Base-by-base conservation (phyloP, 92 coral and sea anemone species). In the Galaxea fascicularis region DNA sequence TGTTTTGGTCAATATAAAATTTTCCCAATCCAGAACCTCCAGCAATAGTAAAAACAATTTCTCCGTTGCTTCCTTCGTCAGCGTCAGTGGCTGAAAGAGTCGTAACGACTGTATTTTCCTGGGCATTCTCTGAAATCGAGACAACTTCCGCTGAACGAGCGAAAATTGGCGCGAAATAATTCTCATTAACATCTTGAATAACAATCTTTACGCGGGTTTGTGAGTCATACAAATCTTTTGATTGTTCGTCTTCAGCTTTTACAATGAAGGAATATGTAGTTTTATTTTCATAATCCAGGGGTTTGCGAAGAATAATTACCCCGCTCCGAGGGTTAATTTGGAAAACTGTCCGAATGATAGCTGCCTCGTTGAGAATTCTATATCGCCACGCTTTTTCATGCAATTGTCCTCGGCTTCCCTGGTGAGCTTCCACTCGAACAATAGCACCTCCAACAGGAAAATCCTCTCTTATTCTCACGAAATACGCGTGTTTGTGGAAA, bases 401-500 rank as follows among this genome's bases (percentile, higher is more conserved):
- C 56, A 70, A 78, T 11, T 58, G 89, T 35, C 66, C 82, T 25
- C 67, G 73, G 65, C 77, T 82, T 84, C 86, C 86, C 76, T 72
- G 83, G 63, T 44, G 86, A 22, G 93, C 93, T 45, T 85, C 75
- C 25, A 93, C 93, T 49, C 90, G 94, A 27, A 92, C 88, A 85
- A 94, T 60, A 9, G 90, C 94, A 21, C 95, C 92, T 14, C 92
- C 92, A 30, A 93, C 87, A 11, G 99, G 98, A 80, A 96, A 85
- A 87, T 96, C 99, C 73, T 96, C 97, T 46, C 98, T 89, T 17
- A 96, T 90, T 86, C 95, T 89, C 60, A 91, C 97, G 54, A 90
- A 94, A 81, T 92, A 94, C 15, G 87, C 30, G 21, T 77, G 80
- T 25, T 89, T 90, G 60, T 88, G 91, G 72, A 96, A 93, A 49